Conservation (phyloP, 2,113 vertebrate species). For the Sarotherodon lohbergeri region DNA sequence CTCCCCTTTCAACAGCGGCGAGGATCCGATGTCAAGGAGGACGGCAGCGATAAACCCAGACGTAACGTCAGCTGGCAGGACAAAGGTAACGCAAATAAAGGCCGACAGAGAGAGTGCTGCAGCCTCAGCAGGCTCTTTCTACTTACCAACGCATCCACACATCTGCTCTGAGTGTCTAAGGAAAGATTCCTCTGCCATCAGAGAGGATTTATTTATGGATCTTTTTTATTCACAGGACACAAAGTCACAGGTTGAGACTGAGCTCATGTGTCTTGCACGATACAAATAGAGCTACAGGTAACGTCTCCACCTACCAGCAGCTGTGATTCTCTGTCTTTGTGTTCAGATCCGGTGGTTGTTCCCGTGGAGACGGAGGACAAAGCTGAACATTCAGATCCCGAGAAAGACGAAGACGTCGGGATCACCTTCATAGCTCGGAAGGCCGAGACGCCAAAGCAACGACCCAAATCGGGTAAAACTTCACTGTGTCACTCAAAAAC, state of each 20-base stretch:
- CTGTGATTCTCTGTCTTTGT: neutral
- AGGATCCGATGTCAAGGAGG: constrained; percentile 75
- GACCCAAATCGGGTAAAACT: constrained; percentile 76
- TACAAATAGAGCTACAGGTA: neutral
- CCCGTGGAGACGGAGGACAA: constrained; percentile 79
- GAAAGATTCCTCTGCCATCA: neutral
- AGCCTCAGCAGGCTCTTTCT: neutral
- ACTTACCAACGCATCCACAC: neutral
- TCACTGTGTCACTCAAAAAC: neutral
- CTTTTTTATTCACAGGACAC: neutral
- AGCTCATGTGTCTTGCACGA: neutral
- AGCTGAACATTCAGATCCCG: constrained; percentile 75
- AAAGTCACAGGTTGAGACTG: neutral
- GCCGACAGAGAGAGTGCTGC: neutral
- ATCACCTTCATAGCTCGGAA: constrained; percentile 90
- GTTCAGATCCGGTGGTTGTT: constrained; percentile 75
- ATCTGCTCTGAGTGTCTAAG: neutral
- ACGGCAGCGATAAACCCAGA: constrained; percentile 76
- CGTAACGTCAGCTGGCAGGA: constrained; percentile 85
- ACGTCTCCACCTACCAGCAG: neutral
- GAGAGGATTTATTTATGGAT: neutral
- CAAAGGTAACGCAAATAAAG: constrained; percentile 67
- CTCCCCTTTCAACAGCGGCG: constrained; percentile 59
- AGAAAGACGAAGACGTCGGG: constrained; percentile 88
- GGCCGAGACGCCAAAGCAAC: constrained; percentile 78